These are phyloP conservation scores for Stigmatopora nigra DNA, from an alignment of 2,113 vertebrate genomes.

Conservation along the genomic window DNA sequence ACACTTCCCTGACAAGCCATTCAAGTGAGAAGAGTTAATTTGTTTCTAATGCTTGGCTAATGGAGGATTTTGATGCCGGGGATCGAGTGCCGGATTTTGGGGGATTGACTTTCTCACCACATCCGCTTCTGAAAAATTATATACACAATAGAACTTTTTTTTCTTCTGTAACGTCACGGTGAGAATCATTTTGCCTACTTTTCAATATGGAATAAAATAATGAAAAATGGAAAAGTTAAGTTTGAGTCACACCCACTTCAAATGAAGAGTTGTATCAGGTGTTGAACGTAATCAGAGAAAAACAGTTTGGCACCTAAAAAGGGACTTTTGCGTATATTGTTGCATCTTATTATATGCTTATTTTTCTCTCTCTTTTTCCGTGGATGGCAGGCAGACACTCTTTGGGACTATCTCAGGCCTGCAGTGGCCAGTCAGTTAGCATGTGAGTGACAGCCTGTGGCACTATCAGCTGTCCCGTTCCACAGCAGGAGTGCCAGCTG, in stretches of 20 bases:
- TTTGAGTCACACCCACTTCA: conserved; percentile 30
- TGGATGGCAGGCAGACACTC: conserved; percentile 48
- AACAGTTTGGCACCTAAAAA: conserved; percentile 19
- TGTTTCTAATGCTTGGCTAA: conserved; percentile 76
- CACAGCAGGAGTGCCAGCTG: conserved; percentile 53
- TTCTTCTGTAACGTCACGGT: conserved; percentile 19
- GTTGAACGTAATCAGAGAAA: conserved; percentile 29
- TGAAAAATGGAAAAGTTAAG: conserved; percentile 33
- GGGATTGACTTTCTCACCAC: conserved; percentile 52
- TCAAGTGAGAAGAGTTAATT: conserved; percentile 73
- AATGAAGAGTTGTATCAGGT: conserved; percentile 25
- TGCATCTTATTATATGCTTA: conserved; percentile 41
- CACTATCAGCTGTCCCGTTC: conserved; percentile 67
- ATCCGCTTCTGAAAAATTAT: conserved; percentile 46
- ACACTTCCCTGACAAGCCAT: conserved; percentile 69
- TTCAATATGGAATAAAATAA: conserved; percentile 6
- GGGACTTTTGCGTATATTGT: conserved; percentile 34
- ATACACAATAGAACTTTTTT: conserved; percentile 39
- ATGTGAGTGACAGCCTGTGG: conserved; percentile 68
- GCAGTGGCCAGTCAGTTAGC: conserved; percentile 65
- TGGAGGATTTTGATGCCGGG: conserved; percentile 65
- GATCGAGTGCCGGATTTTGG: conserved; percentile 60
- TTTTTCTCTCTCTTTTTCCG: conserved; percentile 6
- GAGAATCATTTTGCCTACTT: conserved; percentile 35
- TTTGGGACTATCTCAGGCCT: conserved; percentile 61